phyloP scores from a whole-genome alignment of 1,140 invertebrate genomes.

The Archivesica marissinica region DNA sequence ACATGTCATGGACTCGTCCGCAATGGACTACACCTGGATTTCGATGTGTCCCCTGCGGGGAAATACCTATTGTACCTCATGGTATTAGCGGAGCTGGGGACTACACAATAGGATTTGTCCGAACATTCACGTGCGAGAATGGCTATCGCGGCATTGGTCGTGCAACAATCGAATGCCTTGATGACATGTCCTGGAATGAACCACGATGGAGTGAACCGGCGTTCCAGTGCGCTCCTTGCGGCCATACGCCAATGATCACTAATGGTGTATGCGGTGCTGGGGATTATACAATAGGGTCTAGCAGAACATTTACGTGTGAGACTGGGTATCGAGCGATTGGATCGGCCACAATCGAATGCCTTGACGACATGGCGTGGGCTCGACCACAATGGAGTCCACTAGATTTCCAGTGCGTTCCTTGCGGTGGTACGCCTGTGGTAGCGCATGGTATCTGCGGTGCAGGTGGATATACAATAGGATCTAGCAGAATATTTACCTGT shows the following conservation, averaged over 20 bases:
- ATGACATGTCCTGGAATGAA: neutral
- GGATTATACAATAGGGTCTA: conserved; percentile 1
- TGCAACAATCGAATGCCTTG: conserved; percentile 16
- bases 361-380: neutral
- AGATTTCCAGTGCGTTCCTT: conserved; percentile 40
- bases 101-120: neutral
- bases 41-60: conserved; percentile 33
- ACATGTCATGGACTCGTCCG: neutral
- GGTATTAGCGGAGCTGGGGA: conserved; percentile 34
- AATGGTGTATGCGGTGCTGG: conserved; percentile 25
- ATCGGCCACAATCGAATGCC: conserved; percentile 2
- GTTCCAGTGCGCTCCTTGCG: conserved; percentile 42
- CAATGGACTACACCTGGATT: conserved; percentile 22
- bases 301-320: neutral
- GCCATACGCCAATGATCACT: neutral
- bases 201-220: conserved; percentile 21
- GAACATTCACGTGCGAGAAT: conserved; percentile 11
- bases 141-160: conserved; percentile 28
- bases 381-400: neutral
- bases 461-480: conserved; percentile 25
- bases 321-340: conserved; percentile 35
- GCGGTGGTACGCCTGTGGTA: conserved; percentile 14
- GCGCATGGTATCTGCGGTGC: conserved; percentile 15
- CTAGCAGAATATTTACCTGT: conserved; percentile 16
- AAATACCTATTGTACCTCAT: conserved; percentile 4